These are phyloP conservation scores for Scopus umbretta DNA, from an alignment of 2,113 vertebrate genomes.

Conservation along the genomic window DNA sequence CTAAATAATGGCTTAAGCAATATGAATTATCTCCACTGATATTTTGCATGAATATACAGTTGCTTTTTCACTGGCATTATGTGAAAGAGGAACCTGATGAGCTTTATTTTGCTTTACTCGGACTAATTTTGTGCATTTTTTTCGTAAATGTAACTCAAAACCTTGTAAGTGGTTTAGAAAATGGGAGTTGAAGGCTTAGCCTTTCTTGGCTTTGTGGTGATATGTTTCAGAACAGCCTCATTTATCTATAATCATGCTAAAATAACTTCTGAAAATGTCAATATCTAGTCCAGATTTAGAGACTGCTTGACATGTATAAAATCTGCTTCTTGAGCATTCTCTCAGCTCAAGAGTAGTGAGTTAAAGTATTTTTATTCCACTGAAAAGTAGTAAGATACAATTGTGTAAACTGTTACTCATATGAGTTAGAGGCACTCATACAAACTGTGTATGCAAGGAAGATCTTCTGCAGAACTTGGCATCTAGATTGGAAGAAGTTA, in stretches of 20 bases:
- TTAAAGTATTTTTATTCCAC: neutral
- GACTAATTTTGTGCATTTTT: neutral
- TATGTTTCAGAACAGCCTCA: neutral
- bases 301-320: neutral
- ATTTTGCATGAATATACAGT: neutral
- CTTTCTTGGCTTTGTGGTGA: neutral
- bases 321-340: neutral
- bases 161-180: neutral
- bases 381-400: rapidly evolving
- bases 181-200: neutral
- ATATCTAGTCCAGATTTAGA: neutral
- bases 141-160: neutral
- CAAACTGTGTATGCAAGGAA: neutral
- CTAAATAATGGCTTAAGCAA: neutral
- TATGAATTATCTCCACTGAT: neutral
- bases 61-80: neutral
- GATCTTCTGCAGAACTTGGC: neutral
- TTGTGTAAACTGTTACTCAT: neutral
- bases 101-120: neutral
- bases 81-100: neutral
- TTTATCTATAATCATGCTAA: neutral
- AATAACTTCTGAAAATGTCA: neutral
- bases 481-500: neutral
- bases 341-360: rapidly evolving
- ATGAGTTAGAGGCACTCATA: neutral